Evolutionary conservation across 2,888 invertebrate species (phyloP).

Genomic region (Volucella inflata): DNA sequence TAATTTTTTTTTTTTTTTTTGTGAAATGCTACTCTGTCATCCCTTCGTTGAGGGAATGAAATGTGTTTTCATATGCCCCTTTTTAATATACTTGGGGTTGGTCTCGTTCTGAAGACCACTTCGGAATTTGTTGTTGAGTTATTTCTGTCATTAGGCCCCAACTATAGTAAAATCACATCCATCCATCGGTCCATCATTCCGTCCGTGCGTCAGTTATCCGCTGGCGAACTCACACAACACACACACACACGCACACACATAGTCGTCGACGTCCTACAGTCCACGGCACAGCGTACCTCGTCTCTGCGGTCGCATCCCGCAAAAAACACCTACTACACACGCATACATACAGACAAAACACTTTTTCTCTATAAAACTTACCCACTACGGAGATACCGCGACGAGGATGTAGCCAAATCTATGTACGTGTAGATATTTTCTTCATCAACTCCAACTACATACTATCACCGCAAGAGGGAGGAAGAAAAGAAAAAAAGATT

Average conservation of each 20-base stretch:
- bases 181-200: background rate
- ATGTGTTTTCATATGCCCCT: slow-evolving; percentile 42
- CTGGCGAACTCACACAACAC: no score
- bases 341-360: no score
- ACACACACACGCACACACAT: slow-evolving; percentile 62
- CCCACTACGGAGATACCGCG: slow-evolving; percentile 9
- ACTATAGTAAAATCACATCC: background rate
- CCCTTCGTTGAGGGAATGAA: slow-evolving; percentile 12
- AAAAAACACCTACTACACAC: slow-evolving; percentile 54
- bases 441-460: slow-evolving; percentile 64
- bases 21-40: slow-evolving; percentile 19
- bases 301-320: background rate
- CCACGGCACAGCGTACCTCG: slow-evolving; percentile 31
- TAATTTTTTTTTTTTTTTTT: slow-evolving; percentile 29
- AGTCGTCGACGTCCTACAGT: slow-evolving; percentile 25
- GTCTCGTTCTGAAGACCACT: slow-evolving; percentile 34
- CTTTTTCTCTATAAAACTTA: slow-evolving; percentile 61
- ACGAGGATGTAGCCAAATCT: slow-evolving; percentile 68
- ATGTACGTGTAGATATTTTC: slow-evolving; percentile 53
- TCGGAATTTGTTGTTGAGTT: slow-evolving; percentile 47
- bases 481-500: slow-evolving; percentile 21
- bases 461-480: slow-evolving; percentile 58
- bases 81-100: background rate
- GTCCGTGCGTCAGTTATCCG: no score
- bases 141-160: slow-evolving; percentile 54